Conservation (phyloP, 2,888 invertebrate species). For the Pyrrhia umbra region DNA sequence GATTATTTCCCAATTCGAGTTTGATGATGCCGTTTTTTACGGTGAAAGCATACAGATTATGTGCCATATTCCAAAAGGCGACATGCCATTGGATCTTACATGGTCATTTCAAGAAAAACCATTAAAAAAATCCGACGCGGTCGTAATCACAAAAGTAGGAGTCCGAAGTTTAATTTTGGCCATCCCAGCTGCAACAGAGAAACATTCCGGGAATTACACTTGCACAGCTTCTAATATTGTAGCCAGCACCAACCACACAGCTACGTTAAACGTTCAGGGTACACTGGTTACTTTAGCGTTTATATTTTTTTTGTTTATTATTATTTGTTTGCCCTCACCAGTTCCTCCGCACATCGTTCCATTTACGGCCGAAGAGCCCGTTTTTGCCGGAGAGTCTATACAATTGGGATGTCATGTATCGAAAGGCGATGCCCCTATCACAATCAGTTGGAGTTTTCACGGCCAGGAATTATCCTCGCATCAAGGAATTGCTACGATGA, state of each 20-base stretch:
- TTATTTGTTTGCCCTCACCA: constrained; percentile 77
- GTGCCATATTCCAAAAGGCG: constrained; percentile 92
- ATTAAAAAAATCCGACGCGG: constrained; percentile 79
- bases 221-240: constrained; percentile 93
- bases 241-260: constrained; percentile 91
- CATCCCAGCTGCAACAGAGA: constrained; percentile 92
- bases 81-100: constrained; percentile 92
- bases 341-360: constrained; percentile 92
- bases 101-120: constrained; percentile 93
- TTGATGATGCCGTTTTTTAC: constrained; percentile 88
- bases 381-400: constrained; percentile 92
- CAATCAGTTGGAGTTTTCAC: constrained; percentile 94
- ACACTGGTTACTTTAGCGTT: constrained; percentile 75
- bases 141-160: constrained; percentile 90
- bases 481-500: constrained; percentile 90
- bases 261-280: constrained; percentile 92
- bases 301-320: constrained; percentile 69
- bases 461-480: constrained; percentile 88
- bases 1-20: constrained; percentile 91
- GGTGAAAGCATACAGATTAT: constrained; percentile 90
- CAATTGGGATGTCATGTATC: constrained; percentile 91
- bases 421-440: constrained; percentile 93
- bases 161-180: constrained; percentile 91
- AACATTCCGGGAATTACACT: constrained; percentile 94
- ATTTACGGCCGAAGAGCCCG: constrained; percentile 91